phyloP scores from a whole-genome alignment of 2,888 invertebrate species.

The Limnephilus rhombicus region DNA sequence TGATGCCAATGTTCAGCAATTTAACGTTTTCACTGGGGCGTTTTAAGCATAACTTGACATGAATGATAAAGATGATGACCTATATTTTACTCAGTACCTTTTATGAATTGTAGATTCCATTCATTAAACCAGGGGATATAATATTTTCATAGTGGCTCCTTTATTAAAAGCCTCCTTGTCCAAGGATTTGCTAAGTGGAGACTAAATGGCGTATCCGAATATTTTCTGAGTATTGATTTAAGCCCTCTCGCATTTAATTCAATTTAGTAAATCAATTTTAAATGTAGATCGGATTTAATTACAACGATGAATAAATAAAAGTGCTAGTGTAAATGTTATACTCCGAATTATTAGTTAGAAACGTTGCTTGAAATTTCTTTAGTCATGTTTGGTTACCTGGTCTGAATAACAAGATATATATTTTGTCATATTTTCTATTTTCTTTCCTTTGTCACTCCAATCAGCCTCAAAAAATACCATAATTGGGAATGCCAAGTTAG shows the following conservation, averaged over 20 bases:
- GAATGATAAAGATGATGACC: neutral
- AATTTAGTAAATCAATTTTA: slow-evolving; percentile 21
- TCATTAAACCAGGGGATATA: neutral
- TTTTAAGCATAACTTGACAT: neutral
- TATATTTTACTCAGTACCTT: neutral
- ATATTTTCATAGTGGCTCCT: slow-evolving; percentile 6
- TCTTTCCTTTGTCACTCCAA: no score
- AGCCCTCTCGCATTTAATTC: neutral
- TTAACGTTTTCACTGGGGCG: neutral
- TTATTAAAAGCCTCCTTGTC: slow-evolving; percentile 9
- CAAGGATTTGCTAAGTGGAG: neutral
- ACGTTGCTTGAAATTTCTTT: neutral
- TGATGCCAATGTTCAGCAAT: neutral
- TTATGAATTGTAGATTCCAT: neutral
- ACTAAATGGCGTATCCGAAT: slow-evolving; percentile 17
- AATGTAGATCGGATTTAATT: neutral
- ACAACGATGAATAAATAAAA: neutral
- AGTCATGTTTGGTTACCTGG: no score
- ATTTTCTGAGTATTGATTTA: slow-evolving; percentile 22
- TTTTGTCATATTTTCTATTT: no score
- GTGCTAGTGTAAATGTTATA: neutral
- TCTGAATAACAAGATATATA: no score
- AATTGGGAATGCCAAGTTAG: no score
- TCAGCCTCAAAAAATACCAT: no score
- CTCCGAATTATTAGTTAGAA: neutral